phyloP scores from a whole-genome alignment of 1,140 invertebrate genomes.

The Drosophila ogumai region DNA sequence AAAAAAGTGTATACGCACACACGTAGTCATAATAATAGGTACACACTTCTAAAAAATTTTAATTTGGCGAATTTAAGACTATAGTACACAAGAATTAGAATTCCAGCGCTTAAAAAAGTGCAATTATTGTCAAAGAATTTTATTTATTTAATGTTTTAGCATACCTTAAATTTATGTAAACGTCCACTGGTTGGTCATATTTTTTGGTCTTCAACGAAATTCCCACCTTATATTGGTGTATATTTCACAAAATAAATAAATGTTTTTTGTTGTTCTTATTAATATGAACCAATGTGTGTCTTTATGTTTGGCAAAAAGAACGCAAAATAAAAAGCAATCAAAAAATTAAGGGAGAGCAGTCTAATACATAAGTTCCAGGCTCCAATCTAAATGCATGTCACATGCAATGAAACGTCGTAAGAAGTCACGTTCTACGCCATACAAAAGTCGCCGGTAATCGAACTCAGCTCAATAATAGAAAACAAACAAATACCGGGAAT shows the following conservation, averaged over 20 bases:
- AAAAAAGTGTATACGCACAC: conserved; percentile 22
- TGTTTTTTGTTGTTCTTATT: background rate
- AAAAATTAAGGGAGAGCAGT: conserved; percentile 17
- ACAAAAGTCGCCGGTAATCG: conserved; percentile 70
- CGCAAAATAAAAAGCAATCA: conserved; percentile 26
- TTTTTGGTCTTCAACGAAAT: too few relatives aligned
- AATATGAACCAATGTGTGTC: conserved; percentile 14
- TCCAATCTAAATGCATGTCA: conserved; percentile 68
- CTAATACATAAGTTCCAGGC: conserved; percentile 1
- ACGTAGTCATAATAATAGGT: background rate
- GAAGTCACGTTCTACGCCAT: conserved; percentile 60
- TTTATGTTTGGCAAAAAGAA: conserved; percentile 29
- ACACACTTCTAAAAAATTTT: background rate
- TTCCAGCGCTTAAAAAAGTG: too few relatives aligned
- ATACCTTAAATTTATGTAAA: too few relatives aligned
- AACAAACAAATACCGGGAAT: conserved; percentile 25
- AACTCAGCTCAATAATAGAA: conserved; percentile 39
- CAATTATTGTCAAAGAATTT: too few relatives aligned
- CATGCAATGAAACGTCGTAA: conserved; percentile 58
- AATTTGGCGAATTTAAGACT: background rate
- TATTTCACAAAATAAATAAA: too few relatives aligned
- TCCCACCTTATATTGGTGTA: too few relatives aligned
- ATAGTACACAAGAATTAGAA: background rate
- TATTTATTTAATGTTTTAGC: too few relatives aligned
- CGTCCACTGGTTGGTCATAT: too few relatives aligned